Conservation (phyloP, 2,797 vertebrate genomes). For the Siniperca obscura region DNA sequence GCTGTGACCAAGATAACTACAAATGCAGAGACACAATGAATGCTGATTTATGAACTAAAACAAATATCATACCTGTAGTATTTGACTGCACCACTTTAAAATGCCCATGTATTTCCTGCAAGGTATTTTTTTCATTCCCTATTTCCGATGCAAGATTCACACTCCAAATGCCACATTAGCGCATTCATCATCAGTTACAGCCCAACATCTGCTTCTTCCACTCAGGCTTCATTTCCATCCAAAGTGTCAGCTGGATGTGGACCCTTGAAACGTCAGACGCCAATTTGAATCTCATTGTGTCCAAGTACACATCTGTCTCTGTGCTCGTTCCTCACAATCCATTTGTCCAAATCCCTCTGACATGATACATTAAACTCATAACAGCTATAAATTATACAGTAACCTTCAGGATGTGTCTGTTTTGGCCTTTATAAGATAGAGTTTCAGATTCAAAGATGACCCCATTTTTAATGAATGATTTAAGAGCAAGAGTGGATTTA, state of each 20-base stretch:
- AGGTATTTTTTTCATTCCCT: neutral
- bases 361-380: conserved; percentile 57
- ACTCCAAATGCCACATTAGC: conserved; percentile 24
- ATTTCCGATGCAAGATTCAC: conserved; percentile 20
- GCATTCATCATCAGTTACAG: conserved; percentile 64
- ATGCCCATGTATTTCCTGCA: conserved; percentile 1
- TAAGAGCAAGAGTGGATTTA: conserved; percentile 66
- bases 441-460: conserved; percentile 62
- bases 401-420: conserved; percentile 55
- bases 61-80: neutral
- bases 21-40: neutral
- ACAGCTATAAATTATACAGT: conserved; percentile 69
- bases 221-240: conserved; percentile 34
- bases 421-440: conserved; percentile 57
- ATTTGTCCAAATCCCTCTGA: conserved; percentile 48
- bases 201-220: conserved; percentile 65
- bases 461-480: conserved; percentile 75
- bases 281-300: conserved; percentile 52
- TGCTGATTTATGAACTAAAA: neutral
- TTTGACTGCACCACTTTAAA: neutral
- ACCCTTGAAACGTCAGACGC: conserved; percentile 28
- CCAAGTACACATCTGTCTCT: conserved; percentile 43
- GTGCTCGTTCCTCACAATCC: conserved; percentile 21
- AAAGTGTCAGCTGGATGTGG: conserved; percentile 34
- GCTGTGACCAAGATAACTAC: neutral